A percentile compares a stretch with the other conserved stretches of the same genome.
phyloP scores from a whole-genome alignment of 2,113 vertebrate species.

The Dicentrarchus labrax region DNA sequence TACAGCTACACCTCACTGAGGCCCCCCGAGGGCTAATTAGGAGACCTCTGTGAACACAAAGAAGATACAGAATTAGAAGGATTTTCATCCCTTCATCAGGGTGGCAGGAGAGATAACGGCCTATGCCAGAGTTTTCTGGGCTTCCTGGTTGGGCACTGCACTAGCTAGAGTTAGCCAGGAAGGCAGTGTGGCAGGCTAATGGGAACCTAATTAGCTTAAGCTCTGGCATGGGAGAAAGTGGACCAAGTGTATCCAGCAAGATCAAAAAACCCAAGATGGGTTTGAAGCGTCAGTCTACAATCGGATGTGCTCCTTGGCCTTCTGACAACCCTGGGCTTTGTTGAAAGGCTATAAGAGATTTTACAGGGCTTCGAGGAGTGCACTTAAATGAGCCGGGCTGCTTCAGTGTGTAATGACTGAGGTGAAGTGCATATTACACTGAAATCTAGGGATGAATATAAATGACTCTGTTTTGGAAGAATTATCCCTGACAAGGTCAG shows the following conservation, averaged over 20 bases:
- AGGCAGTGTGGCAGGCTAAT: slow-evolving; percentile 73
- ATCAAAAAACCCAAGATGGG: slow-evolving; percentile 63
- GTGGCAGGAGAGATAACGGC: slow-evolving; percentile 69
- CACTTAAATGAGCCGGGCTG: slow-evolving; percentile 49
- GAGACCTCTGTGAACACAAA: slow-evolving; percentile 35
- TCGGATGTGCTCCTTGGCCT: slow-evolving; percentile 66
- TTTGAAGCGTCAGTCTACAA: slow-evolving; percentile 62
- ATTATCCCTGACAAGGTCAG: slow-evolving; percentile 44
- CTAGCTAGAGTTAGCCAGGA: slow-evolving; percentile 64
- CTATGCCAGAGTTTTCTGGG: slow-evolving; percentile 59
- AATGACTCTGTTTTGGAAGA: slow-evolving; percentile 56
- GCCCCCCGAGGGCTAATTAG: slow-evolving; percentile 67
- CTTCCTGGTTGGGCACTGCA: slow-evolving; percentile 61
- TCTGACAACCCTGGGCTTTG: slow-evolving; percentile 65
- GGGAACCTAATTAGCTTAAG: slow-evolving; percentile 79
- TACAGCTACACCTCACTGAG: slow-evolving; percentile 45
- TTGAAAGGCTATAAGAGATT: slow-evolving; percentile 64
- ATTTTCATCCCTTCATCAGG: slow-evolving; percentile 68
- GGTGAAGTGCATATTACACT: slow-evolving; percentile 63
- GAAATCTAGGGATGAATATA: slow-evolving; percentile 59
- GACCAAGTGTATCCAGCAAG: slow-evolving; percentile 59
- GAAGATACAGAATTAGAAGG: slow-evolving; percentile 66
- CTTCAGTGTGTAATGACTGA: slow-evolving; percentile 59
- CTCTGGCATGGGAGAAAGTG: slow-evolving; percentile 60
- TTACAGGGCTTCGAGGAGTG: slow-evolving; percentile 62